A percentile compares a stretch with the other conserved stretches of the same genome.
Conservation (phyloP, 2,113 vertebrate genomes). For the Orycteropus afer region DNA sequence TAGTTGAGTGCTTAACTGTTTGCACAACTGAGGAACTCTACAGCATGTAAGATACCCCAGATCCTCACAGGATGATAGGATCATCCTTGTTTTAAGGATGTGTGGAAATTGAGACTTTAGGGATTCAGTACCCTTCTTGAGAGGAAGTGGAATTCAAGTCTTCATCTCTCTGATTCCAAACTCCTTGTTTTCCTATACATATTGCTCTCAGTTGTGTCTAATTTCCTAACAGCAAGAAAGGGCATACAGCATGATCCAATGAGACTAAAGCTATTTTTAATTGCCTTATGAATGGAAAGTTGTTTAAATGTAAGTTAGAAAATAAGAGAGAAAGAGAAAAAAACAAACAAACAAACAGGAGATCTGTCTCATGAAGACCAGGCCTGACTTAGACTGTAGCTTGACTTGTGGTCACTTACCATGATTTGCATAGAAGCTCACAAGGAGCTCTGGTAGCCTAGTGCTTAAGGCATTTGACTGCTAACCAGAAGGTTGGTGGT, state of each 20-base stretch:
- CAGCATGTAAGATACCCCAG: background rate
- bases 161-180: background rate
- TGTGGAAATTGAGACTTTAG: background rate
- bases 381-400: no score
- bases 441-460: no score
- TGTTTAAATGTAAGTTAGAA: conserved; percentile 31
- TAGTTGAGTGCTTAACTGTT: background rate
- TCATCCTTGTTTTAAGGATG: background rate
- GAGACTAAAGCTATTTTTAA: conserved; percentile 54
- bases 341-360: no score
- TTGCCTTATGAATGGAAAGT: conserved; percentile 44
- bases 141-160: background rate
- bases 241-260: background rate
- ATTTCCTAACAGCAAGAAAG: conserved; percentile 36
- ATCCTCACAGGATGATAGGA: background rate
- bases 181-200: background rate
- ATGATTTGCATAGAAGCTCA: background rate
- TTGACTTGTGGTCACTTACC: background rate
- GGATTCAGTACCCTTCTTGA: background rate
- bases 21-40: background rate
- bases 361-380: background rate
- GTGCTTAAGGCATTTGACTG: no score
- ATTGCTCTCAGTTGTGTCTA: conserved; percentile 7
- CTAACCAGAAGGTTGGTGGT: no score
- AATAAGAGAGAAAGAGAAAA: background rate